phyloP scores from a whole-genome alignment of 1,140 invertebrate species.

The Orius insidiosus region DNA sequence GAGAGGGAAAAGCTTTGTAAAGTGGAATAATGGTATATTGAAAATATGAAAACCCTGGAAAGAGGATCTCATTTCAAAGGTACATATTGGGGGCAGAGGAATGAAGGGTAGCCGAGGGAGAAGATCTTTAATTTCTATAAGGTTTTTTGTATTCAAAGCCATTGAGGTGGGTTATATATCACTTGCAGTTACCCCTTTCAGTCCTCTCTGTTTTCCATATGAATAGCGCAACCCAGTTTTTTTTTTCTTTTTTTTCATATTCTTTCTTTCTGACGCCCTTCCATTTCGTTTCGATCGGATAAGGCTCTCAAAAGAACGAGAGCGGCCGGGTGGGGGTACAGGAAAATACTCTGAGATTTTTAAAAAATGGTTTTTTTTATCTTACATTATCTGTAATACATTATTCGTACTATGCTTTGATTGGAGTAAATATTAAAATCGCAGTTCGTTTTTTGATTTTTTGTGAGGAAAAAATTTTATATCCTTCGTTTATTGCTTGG shows the following conservation, averaged over 20 bases:
- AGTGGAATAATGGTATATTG: conserved; percentile 9
- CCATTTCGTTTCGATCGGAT: conserved; percentile 16
- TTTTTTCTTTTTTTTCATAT: conserved; percentile 10
- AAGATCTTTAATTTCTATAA: conserved; percentile 16
- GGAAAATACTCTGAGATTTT: conserved; percentile 8
- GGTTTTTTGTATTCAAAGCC: conserved; percentile 14
- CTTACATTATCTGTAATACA: conserved; percentile 2
- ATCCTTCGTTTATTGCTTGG: too few species aligned
- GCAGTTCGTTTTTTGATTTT: too few species aligned
- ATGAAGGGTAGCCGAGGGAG: not conserved
- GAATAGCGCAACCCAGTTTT: conserved; percentile 11
- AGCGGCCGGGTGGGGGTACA: not conserved
- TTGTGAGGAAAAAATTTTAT: too few species aligned
- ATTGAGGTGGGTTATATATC: conserved; percentile 15
- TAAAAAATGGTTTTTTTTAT: conserved; percentile 13
- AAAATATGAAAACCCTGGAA: conserved; percentile 8
- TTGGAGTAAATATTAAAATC: too few species aligned
- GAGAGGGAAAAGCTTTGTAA: too few species aligned
- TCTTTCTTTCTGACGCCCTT: conserved; percentile 14
- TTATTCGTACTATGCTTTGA: too few species aligned
- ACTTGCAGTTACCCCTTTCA: conserved; percentile 12
- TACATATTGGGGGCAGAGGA: conserved; percentile 9
- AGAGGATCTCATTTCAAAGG: conserved; percentile 10
- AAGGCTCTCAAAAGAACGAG: conserved; percentile 9
- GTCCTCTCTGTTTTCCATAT: conserved; percentile 13